phyloP scores from a whole-genome alignment of 2,888 invertebrate species.

The Crematogaster levior region DNA sequence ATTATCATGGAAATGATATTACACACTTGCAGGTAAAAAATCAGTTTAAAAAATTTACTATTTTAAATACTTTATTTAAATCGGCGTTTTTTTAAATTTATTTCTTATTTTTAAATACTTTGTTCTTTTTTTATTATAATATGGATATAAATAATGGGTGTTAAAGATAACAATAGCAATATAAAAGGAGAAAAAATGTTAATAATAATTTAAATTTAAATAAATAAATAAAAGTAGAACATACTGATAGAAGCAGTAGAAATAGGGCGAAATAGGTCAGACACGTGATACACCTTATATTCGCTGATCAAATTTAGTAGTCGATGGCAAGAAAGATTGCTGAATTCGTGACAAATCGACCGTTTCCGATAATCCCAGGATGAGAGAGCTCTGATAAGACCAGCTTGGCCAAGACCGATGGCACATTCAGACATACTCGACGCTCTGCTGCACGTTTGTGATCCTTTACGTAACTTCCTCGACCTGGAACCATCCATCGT shows the following conservation, averaged over 20 bases:
- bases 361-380: slow-evolving; percentile 50
- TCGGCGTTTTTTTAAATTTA: too few species aligned
- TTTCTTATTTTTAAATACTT: too few species aligned
- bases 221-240: not conserved
- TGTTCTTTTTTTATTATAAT: not conserved
- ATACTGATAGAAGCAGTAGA: not conserved
- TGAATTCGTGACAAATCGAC: slow-evolving; percentile 50
- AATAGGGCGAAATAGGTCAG: slow-evolving; percentile 5
- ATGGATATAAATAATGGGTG: not conserved
- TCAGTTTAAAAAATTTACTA: not conserved
- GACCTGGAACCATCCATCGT: slow-evolving; percentile 72
- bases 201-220: slow-evolving; percentile 12
- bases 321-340: slow-evolving; percentile 34
- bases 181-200: not conserved
- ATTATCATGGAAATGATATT: not conserved
- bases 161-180: not conserved
- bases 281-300: not conserved
- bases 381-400: slow-evolving; percentile 46
- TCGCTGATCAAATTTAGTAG: slow-evolving; percentile 23
- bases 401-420: slow-evolving; percentile 37
- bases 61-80: not conserved
- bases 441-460: slow-evolving; percentile 52
- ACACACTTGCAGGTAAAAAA: not conserved
- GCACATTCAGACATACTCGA: slow-evolving; percentile 62
- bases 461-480: slow-evolving; percentile 70